Evolutionary conservation across 2,797 vertebrate species (phyloP).

Genomic region (Bovichtus diacanthus): DNA sequence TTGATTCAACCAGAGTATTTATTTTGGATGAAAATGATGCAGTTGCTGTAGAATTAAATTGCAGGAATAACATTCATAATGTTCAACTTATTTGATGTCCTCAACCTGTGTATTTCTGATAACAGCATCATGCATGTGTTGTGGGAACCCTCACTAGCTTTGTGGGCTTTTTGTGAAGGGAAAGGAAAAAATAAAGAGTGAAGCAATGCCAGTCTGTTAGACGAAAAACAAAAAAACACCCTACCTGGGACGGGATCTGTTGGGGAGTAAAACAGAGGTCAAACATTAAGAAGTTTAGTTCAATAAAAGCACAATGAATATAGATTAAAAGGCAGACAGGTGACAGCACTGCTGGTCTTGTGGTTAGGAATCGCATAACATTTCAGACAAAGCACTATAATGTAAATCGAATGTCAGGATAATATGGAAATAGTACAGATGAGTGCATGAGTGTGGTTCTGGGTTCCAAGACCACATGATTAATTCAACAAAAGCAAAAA

Average conservation of each 20-base stretch:
- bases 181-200: conserved; percentile 6
- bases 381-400: too few relatives aligned
- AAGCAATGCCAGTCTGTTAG: conserved; percentile 18
- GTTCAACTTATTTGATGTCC: not conserved
- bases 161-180: conserved; percentile 60
- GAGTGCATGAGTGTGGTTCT: not conserved
- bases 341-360: not conserved
- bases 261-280: conserved; percentile 49
- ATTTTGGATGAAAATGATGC: not conserved
- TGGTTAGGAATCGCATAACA: not conserved
- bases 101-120: not conserved
- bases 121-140: conserved; percentile 2
- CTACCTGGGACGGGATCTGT: conserved; percentile 84
- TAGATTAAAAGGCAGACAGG: not conserved
- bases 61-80: not conserved
- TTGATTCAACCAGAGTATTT: not conserved
- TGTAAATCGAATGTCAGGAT: not conserved
- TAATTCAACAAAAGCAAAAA: conserved; percentile 10
- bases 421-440: not conserved
- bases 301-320: not conserved
- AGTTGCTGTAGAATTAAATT: not conserved
- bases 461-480: conserved; percentile 11
- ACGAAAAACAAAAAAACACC: conserved; percentile 27
- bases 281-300: conserved; percentile 45
- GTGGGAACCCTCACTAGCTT: conserved; percentile 48